Evolutionary conservation across 2,888 invertebrate species (phyloP).

Genomic region (Ernsta delagoae): DNA sequence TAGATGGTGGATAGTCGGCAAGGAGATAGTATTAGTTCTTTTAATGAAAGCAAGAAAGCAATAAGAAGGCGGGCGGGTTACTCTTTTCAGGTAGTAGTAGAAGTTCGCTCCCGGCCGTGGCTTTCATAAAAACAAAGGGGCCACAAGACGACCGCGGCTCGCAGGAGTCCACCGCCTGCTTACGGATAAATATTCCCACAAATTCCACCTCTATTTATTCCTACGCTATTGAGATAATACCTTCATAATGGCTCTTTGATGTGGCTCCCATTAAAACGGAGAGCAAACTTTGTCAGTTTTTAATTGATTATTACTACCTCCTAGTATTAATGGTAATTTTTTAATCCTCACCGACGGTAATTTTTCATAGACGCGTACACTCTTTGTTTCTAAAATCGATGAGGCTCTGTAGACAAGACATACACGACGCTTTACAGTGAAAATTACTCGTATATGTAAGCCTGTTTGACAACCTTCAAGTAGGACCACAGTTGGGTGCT

Average conservation of each 20-base stretch:
- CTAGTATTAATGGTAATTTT: no score
- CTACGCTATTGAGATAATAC: slow-evolving; percentile 77
- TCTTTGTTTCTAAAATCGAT: no score
- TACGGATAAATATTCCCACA: slow-evolving; percentile 77
- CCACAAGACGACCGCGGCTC: slow-evolving; percentile 65
- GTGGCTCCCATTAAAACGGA: slow-evolving; percentile 68
- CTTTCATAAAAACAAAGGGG: slow-evolving; percentile 79
- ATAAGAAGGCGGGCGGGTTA: slow-evolving; percentile 51
- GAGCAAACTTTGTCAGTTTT: slow-evolving; percentile 73
- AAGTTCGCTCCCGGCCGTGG: slow-evolving; percentile 69
- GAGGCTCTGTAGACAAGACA: no score
- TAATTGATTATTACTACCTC: slow-evolving; percentile 68
- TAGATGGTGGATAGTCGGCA: not conserved
- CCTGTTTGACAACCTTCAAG: no score
- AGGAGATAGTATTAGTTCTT: slow-evolving; percentile 30
- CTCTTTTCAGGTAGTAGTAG: slow-evolving; percentile 65
- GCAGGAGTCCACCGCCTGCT: slow-evolving; percentile 54
- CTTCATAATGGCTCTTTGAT: slow-evolving; percentile 78
- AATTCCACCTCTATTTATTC: slow-evolving; percentile 81
- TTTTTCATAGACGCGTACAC: no score
- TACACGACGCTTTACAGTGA: no score
- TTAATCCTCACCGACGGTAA: not conserved
- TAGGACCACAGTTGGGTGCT: no score
- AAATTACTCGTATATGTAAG: no score
- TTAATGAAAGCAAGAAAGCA: slow-evolving; percentile 46